Conservation (phyloP, 1,140 invertebrate genomes). For the Macrocentrus cingulum region DNA sequence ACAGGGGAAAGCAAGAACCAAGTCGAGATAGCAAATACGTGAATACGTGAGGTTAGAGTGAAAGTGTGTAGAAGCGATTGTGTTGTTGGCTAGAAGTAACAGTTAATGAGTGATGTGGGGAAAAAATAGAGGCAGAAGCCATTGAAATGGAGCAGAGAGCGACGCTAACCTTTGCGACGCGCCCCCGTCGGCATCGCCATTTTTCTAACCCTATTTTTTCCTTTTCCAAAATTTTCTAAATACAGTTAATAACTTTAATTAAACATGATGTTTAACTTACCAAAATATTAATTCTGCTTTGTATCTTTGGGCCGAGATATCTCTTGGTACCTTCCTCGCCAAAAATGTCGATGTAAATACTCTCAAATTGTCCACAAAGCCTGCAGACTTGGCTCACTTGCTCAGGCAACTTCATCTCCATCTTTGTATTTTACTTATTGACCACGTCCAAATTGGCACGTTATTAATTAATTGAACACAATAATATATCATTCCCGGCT, state of each 20-base stretch:
- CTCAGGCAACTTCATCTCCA: slow-evolving; percentile 45
- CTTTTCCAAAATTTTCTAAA: not conserved
- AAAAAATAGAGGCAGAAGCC: slow-evolving; percentile 1
- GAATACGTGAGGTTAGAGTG: not conserved
- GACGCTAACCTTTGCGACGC: slow-evolving; percentile 2
- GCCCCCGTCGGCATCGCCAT: slow-evolving; percentile 19
- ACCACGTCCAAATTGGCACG: slow-evolving; percentile 4
- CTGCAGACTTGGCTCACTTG: slow-evolving; percentile 49
- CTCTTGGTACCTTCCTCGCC: slow-evolving; percentile 50
- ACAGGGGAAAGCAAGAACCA: too few relatives aligned
- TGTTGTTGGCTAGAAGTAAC: not conserved
- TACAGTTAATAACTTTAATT: not conserved
- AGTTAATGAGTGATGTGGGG: not conserved
- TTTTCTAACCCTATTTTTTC: slow-evolving; percentile 22
- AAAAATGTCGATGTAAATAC: slow-evolving; percentile 53
- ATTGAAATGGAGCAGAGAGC: slow-evolving; percentile 1
- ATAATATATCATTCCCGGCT: slow-evolving; percentile 10
- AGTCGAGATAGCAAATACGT: not conserved
- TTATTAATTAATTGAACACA: not conserved
- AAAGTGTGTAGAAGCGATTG: too few relatives aligned
- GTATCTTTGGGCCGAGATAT: slow-evolving; percentile 48
- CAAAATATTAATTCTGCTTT: slow-evolving; percentile 52
- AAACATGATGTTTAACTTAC: slow-evolving; percentile 38
- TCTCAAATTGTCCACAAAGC: slow-evolving; percentile 51
- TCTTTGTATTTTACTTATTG: slow-evolving; percentile 30